Evolutionary conservation across 2,113 vertebrate species (phyloP).

Genomic region (Oenanthe melanoleuca): DNA sequence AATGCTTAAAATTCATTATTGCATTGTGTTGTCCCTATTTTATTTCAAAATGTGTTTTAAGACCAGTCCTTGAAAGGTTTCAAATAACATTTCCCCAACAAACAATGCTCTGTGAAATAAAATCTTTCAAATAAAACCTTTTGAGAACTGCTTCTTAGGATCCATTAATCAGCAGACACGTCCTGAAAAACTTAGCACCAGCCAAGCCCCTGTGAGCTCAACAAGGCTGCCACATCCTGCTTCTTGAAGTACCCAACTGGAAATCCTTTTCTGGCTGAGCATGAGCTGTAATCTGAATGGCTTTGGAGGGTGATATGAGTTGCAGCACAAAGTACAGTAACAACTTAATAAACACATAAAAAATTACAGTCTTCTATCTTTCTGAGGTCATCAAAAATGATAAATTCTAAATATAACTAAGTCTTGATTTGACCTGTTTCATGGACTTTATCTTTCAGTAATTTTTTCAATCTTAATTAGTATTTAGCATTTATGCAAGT

Average conservation of each 20-base stretch:
- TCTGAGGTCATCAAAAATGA: conserved; percentile 4
- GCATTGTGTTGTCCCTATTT: background rate
- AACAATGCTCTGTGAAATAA: background rate
- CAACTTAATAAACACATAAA: background rate
- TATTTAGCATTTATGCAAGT: conserved; percentile 53
- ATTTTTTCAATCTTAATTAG: conserved; percentile 63
- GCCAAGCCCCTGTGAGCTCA: background rate
- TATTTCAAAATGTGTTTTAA: background rate
- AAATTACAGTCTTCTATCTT: background rate
- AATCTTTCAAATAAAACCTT: background rate
- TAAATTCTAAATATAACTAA: conserved; percentile 47
- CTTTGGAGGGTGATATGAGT: background rate
- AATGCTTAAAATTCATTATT: background rate
- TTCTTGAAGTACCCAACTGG: background rate
- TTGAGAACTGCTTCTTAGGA: background rate
- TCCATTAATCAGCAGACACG: background rate
- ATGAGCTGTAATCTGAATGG: background rate
- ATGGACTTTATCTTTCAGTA: conserved; percentile 27
- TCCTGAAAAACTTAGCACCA: background rate
- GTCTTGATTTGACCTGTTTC: conserved; percentile 30
- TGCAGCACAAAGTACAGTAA: background rate
- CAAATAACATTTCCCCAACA: background rate
- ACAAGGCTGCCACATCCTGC: background rate
- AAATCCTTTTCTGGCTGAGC: background rate
- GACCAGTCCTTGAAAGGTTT: background rate